Evolutionary conservation across 2,113 vertebrate species (phyloP).

Genomic region (Oryzias celebensis): DNA sequence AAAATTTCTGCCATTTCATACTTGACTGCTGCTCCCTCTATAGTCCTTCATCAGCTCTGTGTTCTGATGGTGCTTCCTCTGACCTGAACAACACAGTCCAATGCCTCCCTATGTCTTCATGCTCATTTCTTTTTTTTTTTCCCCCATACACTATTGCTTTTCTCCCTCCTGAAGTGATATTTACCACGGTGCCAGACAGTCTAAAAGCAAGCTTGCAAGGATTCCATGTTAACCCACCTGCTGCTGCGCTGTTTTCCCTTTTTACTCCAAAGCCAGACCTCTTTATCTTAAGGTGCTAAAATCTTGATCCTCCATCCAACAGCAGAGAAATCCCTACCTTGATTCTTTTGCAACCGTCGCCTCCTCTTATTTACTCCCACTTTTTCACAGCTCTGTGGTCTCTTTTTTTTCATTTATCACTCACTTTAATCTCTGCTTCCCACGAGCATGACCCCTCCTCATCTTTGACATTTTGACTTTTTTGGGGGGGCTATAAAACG

Average conservation of each 20-base stretch:
- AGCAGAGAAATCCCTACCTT: conserved; percentile 14
- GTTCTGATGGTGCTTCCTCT: conserved; percentile 34
- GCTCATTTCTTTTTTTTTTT: background rate
- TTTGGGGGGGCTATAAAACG: conserved; percentile 36
- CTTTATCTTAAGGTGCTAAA: conserved; percentile 19
- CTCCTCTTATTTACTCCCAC: conserved; percentile 7
- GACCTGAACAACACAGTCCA: conserved; percentile 49
- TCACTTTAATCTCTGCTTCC: conserved; percentile 38
- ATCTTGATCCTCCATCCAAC: conserved; percentile 23
- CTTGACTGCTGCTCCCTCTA: conserved; percentile 16
- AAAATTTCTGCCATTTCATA: conserved; percentile 26
- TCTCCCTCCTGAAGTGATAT: conserved; percentile 9
- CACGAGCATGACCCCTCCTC: conserved; percentile 41
- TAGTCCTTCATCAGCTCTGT: conserved; percentile 35
- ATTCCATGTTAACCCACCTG: conserved; percentile 55
- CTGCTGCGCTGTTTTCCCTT: conserved; percentile 20
- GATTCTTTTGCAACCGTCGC: conserved; percentile 5
- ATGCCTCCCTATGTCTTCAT: conserved; percentile 19
- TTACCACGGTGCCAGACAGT: conserved; percentile 13
- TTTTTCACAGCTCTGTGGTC: conserved; percentile 35
- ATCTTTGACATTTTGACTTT: conserved; percentile 59
- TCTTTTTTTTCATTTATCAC: conserved; percentile 24
- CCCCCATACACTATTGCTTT: background rate
- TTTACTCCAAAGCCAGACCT: conserved; percentile 6
- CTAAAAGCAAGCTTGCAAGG: conserved; percentile 29